Percentiles rank a stretch among this genome's conserved stretches.
phyloP scores from a whole-genome alignment of 2,113 vertebrate genomes.

The Forbesichthys papilliferus region DNA sequence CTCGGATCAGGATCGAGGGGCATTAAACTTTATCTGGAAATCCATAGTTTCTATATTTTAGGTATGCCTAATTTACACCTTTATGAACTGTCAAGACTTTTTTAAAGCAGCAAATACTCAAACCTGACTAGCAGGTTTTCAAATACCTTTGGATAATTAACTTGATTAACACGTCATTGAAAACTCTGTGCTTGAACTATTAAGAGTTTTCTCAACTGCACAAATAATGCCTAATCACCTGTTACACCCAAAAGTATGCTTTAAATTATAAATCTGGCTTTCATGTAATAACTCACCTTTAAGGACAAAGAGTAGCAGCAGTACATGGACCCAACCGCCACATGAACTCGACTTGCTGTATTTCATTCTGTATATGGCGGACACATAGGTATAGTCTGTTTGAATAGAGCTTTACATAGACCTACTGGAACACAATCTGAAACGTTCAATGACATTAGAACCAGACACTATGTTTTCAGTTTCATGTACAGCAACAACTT shows the following conservation, averaged over 20 bases:
- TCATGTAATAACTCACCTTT: conserved; percentile 42
- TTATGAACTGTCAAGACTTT: background rate
- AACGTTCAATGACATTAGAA: no score
- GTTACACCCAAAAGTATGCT: background rate
- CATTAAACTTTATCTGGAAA: no score
- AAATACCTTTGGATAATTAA: no score
- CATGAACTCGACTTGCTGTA: background rate
- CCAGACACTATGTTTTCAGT: no score
- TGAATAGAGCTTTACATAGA: no score
- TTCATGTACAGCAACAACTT: no score
- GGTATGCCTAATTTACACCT: background rate
- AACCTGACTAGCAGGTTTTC: conserved; percentile 51
- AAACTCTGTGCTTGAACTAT: background rate
- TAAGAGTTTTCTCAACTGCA: background rate
- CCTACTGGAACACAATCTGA: no score
- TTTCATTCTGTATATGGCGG: conserved; percentile 35
- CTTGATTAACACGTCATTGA: no score
- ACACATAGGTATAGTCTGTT: no score
- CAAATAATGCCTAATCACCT: background rate
- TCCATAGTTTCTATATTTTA: background rate
- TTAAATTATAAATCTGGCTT: background rate
- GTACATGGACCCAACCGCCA: conserved; percentile 21
- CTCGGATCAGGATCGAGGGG: no score
- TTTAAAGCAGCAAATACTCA: background rate
- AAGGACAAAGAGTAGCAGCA: conserved; percentile 41